Evolutionary conservation across 2,888 invertebrate genomes (phyloP).

Genomic region (Drosophila mettleri): DNA sequence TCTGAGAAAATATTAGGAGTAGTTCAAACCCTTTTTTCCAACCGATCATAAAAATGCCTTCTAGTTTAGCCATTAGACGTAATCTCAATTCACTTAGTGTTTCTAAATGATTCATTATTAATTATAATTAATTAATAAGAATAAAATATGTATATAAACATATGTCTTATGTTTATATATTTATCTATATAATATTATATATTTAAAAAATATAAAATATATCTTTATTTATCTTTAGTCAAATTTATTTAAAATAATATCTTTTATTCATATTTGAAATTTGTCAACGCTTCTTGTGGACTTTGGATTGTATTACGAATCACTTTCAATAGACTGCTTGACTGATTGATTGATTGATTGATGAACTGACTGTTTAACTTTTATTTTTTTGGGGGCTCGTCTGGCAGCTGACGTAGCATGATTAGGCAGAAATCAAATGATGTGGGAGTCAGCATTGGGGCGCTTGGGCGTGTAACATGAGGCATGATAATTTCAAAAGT

Average conservation of each 20-base stretch:
- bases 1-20: background rate
- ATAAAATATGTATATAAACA: too few species aligned
- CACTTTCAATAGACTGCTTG: background rate
- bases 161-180: too few species aligned
- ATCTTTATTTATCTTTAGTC: background rate
- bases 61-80: background rate
- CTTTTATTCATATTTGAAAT: constrained; percentile 28
- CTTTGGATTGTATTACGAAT: constrained; percentile 40
- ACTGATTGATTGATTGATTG: constrained; percentile 1
- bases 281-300: constrained; percentile 16
- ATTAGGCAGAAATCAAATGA: constrained; percentile 12
- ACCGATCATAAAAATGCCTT: background rate
- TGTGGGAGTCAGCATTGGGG: background rate
- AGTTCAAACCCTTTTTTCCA: background rate
- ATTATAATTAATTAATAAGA: background rate
- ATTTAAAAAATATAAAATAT: too few species aligned
- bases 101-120: background rate
- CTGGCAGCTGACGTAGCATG: constrained; percentile 45
- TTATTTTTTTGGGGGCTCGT: constrained; percentile 54
- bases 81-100: background rate
- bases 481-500: constrained; percentile 45
- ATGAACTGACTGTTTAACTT: background rate
- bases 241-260: too few species aligned
- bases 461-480: constrained; percentile 24
- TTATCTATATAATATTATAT: too few species aligned